Conservation (phyloP, 2,113 vertebrate species). For the Eublepharis macularius region DNA sequence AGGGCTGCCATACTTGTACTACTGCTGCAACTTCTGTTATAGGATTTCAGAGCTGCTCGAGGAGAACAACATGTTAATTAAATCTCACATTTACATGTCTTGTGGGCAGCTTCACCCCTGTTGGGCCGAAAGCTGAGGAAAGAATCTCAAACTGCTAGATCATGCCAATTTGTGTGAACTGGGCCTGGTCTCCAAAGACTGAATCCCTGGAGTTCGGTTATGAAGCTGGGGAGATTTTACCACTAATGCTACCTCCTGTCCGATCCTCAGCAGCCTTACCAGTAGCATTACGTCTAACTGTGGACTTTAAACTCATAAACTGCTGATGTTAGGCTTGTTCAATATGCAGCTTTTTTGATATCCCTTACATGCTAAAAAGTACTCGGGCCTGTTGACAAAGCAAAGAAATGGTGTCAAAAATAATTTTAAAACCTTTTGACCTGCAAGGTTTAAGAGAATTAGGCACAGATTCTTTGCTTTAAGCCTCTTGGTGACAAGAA, state of each 20-base stretch:
- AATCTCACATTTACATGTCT: background rate
- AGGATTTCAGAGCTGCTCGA: background rate
- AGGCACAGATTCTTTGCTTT: conserved; percentile 89
- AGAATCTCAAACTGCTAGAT: background rate
- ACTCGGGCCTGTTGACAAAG: conserved; percentile 86
- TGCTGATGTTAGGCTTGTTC: conserved; percentile 56
- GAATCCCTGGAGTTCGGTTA: rapidly evolving
- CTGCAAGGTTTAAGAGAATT: conserved; percentile 92
- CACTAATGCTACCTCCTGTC: background rate
- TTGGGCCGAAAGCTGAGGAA: background rate
- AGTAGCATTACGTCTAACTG: conserved; percentile 14
- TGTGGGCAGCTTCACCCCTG: background rate
- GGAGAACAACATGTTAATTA: background rate
- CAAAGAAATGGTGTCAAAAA: conserved; percentile 92
- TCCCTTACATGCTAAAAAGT: conserved; percentile 83
- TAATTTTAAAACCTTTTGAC: conserved; percentile 96
- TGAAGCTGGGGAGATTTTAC: conserved; percentile 21
- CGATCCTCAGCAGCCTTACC: background rate
- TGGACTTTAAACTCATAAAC: conserved; percentile 67
- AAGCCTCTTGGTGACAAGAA: conserved; percentile 94
- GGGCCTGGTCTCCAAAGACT: conserved; percentile 13
- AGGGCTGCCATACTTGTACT: background rate
- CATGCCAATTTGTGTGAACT: background rate
- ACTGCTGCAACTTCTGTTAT: background rate
- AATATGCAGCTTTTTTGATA: conserved; percentile 71